Percentiles rank a stretch among this genome's conserved stretches.
Evolutionary conservation across 2,113 vertebrate genomes (phyloP).

Genomic region (Upupa epops): DNA sequence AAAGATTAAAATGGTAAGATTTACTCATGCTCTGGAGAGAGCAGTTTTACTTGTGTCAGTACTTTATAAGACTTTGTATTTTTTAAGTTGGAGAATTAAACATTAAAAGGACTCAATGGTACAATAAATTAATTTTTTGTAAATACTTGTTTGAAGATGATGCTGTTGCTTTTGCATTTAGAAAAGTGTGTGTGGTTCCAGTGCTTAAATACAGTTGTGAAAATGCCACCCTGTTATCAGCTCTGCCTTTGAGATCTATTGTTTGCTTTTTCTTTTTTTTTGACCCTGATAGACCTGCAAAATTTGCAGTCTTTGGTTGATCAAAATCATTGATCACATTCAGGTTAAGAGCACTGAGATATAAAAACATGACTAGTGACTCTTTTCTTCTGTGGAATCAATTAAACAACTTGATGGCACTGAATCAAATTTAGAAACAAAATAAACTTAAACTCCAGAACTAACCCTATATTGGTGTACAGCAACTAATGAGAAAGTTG

Average conservation of each 20-base stretch:
- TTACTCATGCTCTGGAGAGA: neutral
- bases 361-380: neutral
- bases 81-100: neutral
- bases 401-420: neutral
- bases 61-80: neutral
- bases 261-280: neutral
- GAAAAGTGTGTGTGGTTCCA: neutral
- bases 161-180: neutral
- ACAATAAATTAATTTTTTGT: neutral
- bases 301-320: neutral
- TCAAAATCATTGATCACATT: neutral
- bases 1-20: constrained; percentile 72
- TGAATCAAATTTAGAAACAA: neutral
- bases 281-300: neutral
- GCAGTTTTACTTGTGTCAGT: neutral
- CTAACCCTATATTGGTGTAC: neutral
- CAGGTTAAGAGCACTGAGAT: neutral
- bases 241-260: neutral
- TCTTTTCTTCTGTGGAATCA: neutral
- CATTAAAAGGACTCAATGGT: neutral
- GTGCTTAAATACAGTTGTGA: neutral
- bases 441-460: neutral
- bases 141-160: neutral
- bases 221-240: neutral
- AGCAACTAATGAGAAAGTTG: neutral